phyloP scores from a whole-genome alignment of 2,888 invertebrate genomes.

The Slavum lentiscoides region DNA sequence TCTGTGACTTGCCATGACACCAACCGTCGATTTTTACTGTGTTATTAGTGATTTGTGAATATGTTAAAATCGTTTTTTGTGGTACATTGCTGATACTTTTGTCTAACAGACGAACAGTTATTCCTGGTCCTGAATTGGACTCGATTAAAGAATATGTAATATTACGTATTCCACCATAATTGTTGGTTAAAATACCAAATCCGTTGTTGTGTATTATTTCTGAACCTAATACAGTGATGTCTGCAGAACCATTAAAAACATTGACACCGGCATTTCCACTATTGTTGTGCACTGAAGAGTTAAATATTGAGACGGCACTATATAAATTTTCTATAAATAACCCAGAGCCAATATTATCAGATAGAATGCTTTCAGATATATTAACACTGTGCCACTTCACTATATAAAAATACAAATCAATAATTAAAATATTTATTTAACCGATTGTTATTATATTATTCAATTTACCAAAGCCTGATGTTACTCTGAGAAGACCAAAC shows the following conservation, averaged over 20 bases:
- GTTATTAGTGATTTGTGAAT: constrained; percentile 85
- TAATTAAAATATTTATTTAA: neutral
- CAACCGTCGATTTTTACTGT: constrained; percentile 86
- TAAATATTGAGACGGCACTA: constrained; percentile 83
- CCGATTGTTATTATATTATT: neutral
- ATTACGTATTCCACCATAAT: constrained; percentile 79
- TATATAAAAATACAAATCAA: constrained; percentile 56
- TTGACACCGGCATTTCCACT: constrained; percentile 89
- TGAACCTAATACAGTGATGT: constrained; percentile 90
- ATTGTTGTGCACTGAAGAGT: constrained; percentile 81
- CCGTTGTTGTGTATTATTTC: constrained; percentile 88
- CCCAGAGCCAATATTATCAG: constrained; percentile 92
- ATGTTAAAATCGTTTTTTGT: constrained; percentile 84
- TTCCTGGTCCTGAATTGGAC: constrained; percentile 85
- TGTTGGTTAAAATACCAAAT: constrained; percentile 93
- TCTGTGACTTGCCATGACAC: constrained; percentile 73
- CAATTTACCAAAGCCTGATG: constrained; percentile 70
- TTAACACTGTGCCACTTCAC: constrained; percentile 82
- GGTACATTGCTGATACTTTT: constrained; percentile 62
- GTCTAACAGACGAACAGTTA: constrained; percentile 88
- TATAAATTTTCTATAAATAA: constrained; percentile 88
- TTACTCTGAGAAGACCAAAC: constrained; percentile 76
- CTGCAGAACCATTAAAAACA: constrained; percentile 87
- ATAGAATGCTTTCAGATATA: constrained; percentile 80
- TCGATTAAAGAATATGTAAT: constrained; percentile 83